Percentiles rank a stretch among this genome's conserved stretches.
These are phyloP conservation scores for Coregonus suidteri DNA, from an alignment of 2,797 vertebrate genomes.

Conservation along the genomic window DNA sequence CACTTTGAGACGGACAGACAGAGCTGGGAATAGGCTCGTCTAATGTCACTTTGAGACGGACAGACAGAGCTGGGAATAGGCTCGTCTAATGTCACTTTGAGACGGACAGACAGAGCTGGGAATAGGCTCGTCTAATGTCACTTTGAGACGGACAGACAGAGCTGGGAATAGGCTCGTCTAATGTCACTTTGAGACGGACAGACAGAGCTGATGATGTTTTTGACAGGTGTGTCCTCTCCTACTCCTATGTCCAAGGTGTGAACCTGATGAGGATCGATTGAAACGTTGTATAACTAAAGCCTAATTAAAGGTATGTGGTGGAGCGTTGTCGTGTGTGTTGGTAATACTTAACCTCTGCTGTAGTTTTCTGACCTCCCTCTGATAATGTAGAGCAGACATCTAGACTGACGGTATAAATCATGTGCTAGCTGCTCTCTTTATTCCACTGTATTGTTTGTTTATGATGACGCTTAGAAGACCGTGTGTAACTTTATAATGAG, in stretches of 20 bases:
- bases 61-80: background rate
- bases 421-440: slow-evolving; percentile 1
- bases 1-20: background rate
- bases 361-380: background rate
- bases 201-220: background rate
- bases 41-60: background rate
- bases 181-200: background rate
- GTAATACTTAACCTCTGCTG: background rate
- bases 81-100: background rate
- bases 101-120: background rate
- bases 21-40: background rate
- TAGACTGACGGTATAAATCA: background rate
- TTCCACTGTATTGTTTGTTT: background rate
- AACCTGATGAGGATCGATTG: no score
- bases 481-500: background rate
- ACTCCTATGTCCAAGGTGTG: no score
- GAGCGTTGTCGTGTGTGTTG: background rate
- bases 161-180: background rate
- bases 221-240: background rate
- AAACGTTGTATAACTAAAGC: no score
- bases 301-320: no score
- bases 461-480: slow-evolving; percentile 11
- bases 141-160: background rate
- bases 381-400: background rate
- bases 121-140: background rate